Percentiles rank a stretch among this genome's conserved stretches.
phyloP scores from a whole-genome alignment of 1,140 invertebrate genomes.

The Cydia strobilella region DNA sequence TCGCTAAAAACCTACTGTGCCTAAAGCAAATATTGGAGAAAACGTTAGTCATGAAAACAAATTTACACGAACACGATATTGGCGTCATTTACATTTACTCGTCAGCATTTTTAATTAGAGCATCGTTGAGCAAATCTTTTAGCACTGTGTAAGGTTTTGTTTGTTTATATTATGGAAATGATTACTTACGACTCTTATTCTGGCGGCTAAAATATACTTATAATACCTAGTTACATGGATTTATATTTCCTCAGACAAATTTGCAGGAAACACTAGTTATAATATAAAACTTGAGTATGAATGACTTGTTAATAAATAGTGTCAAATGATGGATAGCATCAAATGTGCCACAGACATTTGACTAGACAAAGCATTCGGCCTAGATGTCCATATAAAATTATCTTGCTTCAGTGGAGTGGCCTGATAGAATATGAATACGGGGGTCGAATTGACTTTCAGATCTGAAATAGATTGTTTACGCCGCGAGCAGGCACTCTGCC shows the following conservation, averaged over 20 bases:
- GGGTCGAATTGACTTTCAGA: slow-evolving; percentile 62
- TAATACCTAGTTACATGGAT: too few species aligned
- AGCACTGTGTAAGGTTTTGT: too few species aligned
- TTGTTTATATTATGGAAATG: too few species aligned
- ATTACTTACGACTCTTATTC: too few species aligned
- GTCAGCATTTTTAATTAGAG: slow-evolving; percentile 18
- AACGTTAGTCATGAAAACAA: slow-evolving; percentile 17
- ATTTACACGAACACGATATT: slow-evolving; percentile 25
- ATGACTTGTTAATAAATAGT: too few species aligned
- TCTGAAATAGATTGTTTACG: slow-evolving; percentile 77
- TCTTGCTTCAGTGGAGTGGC: slow-evolving; percentile 44
- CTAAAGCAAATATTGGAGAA: slow-evolving; percentile 23
- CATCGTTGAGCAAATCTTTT: not conserved
- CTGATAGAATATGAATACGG: slow-evolving; percentile 54
- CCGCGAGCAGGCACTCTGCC: slow-evolving; percentile 63
- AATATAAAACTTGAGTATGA: too few species aligned
- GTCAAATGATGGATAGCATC: not conserved
- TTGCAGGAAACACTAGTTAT: too few species aligned
- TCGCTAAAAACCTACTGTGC: slow-evolving; percentile 31
- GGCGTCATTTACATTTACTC: not conserved
- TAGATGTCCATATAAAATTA: slow-evolving; percentile 19
- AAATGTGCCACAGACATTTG: not conserved
- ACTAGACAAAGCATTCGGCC: not conserved
- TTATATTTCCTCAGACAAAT: too few species aligned
- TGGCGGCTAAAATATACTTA: too few species aligned